Conservation (phyloP, 2,888 invertebrate species). For the Merodon equestris region DNA sequence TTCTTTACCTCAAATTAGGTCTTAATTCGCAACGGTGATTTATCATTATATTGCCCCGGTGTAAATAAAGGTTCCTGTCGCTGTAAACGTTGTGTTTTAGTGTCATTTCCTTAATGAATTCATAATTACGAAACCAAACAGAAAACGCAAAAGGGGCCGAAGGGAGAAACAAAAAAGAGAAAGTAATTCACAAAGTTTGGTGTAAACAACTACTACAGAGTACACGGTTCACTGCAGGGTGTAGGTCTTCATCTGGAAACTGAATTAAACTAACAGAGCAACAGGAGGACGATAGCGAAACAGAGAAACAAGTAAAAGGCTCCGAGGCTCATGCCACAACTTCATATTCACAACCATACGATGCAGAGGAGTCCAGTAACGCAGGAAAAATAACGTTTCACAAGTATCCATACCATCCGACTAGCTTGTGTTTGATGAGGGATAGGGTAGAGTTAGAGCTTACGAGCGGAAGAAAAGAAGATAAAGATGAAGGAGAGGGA, state of each 20-base stretch:
- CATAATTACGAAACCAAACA: conserved; percentile 13
- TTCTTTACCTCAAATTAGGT: too few species aligned
- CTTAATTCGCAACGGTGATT: too few species aligned
- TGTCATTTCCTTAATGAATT: conserved; percentile 47
- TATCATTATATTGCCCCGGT: too few species aligned
- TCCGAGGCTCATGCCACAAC: conserved; percentile 21
- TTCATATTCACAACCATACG: conserved; percentile 11
- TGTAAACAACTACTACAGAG: conserved; percentile 25
- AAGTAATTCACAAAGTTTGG: conserved; percentile 29
- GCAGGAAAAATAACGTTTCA: conserved; percentile 26
- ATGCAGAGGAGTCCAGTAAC: neutral
- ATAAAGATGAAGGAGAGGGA: conserved; percentile 18
- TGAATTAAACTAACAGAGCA: conserved; percentile 38
- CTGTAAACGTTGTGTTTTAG: conserved; percentile 2
- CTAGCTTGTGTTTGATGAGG: conserved; percentile 11
- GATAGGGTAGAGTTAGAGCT: neutral
- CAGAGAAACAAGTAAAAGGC: neutral
- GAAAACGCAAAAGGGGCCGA: too few species aligned
- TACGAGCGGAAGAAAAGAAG: neutral
- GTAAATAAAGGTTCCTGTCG: too few species aligned
- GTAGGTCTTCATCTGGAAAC: conserved; percentile 18
- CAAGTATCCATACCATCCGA: conserved; percentile 8
- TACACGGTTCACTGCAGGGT: conserved; percentile 7
- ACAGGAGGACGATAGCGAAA: conserved; percentile 14
- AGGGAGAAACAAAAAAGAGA: too few species aligned